These are phyloP conservation scores for Bhutanitis thaidina DNA, from an alignment of 2,888 invertebrate genomes.

Conservation along the genomic window DNA sequence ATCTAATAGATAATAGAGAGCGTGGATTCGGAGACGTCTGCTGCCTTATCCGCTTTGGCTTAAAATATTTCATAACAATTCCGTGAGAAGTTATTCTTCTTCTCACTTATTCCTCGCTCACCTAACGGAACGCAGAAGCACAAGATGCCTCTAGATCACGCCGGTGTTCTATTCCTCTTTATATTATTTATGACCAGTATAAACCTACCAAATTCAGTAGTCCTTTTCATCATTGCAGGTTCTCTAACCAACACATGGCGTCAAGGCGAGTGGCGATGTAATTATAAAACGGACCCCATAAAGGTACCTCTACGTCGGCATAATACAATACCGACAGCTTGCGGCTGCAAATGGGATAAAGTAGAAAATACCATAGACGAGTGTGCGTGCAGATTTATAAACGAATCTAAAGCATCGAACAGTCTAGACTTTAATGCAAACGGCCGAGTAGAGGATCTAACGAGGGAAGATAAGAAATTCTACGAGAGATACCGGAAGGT, in stretches of 20 bases:
- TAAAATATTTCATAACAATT: no score
- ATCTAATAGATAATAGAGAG: no score
- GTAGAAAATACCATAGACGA: slow-evolving; percentile 15
- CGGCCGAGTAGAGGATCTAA: slow-evolving; percentile 15
- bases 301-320: slow-evolving; percentile 49
- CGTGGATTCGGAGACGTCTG: no score
- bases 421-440: slow-evolving; percentile 1
- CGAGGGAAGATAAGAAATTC: slow-evolving; percentile 41
- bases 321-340: slow-evolving; percentile 30
- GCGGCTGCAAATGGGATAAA: slow-evolving; percentile 36
- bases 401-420: slow-evolving; percentile 16
- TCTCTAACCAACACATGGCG: slow-evolving; percentile 91
- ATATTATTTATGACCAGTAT: no score
- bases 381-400: slow-evolving; percentile 8
- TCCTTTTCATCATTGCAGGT: slow-evolving; percentile 51
- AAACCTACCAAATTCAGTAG: no score
- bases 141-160: no score
- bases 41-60: no score
- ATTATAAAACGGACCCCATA: slow-evolving; percentile 54
- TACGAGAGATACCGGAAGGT: slow-evolving; percentile 38
- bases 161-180: no score
- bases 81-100: no score
- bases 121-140: no score
- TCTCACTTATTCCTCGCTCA: no score
- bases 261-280: slow-evolving; percentile 84